Evolutionary conservation across 2,888 invertebrate genomes (phyloP).

Genomic region (Pterostichus madidus): DNA sequence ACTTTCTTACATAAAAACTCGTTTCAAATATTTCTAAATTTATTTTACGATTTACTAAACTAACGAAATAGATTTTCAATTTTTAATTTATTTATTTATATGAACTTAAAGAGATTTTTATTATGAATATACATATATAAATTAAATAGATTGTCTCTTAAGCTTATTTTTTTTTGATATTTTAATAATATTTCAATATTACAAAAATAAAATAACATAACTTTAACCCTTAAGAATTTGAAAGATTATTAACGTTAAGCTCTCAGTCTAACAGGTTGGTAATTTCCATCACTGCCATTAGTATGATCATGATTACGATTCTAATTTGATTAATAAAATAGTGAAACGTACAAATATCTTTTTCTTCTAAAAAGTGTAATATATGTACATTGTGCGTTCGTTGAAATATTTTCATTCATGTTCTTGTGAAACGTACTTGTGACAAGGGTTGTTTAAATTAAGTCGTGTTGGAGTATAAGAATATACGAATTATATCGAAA

Average conservation of each 20-base stretch:
- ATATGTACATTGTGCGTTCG: conserved; percentile 43
- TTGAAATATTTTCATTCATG: conserved; percentile 47
- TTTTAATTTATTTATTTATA: no score
- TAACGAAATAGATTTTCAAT: no score
- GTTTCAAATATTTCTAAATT: no score
- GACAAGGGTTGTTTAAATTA: conserved; percentile 17
- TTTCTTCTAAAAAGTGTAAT: conserved; percentile 34
- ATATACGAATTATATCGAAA: background rate
- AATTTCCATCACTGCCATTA: conserved; percentile 68
- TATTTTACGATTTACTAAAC: no score
- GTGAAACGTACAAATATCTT: conserved; percentile 63
- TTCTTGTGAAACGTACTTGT: conserved; percentile 28
- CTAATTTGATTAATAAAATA: conserved; percentile 53
- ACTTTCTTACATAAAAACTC: no score
- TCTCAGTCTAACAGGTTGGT: conserved; percentile 9
- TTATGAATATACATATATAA: no score
- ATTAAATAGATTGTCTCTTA: no score
- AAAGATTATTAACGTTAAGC: background rate
- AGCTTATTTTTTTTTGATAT: no score
- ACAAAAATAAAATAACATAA: background rate
- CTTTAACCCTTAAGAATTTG: conserved; percentile 16
- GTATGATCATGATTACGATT: conserved; percentile 54
- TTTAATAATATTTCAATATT: no score
- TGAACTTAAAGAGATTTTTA: no score
- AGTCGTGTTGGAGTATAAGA: conserved; percentile 7